These are phyloP conservation scores for Luehdorfia chinensis DNA, from an alignment of 1,140 invertebrate species.

Conservation along the genomic window DNA sequence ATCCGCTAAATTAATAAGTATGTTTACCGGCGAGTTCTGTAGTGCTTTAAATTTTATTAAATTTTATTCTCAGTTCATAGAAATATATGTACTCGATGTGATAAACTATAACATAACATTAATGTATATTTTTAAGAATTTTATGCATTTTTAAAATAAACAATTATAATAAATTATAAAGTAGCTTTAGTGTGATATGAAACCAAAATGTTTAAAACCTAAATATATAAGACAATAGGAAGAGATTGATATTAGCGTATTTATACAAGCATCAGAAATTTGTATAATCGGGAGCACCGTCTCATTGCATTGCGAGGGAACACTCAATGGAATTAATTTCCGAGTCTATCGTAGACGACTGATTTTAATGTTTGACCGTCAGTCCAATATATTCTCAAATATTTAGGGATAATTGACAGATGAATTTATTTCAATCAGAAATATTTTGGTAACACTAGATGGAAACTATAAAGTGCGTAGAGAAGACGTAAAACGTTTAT, in stretches of 20 bases:
- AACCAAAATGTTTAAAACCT: too few relatives aligned
- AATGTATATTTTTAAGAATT: too few relatives aligned
- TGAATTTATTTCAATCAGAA: not conserved
- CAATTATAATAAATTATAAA: too few relatives aligned
- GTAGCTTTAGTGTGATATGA: too few relatives aligned
- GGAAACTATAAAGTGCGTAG: too few relatives aligned
- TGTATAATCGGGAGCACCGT: conserved; percentile 22
- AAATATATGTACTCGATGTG: not conserved
- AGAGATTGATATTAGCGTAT: too few relatives aligned
- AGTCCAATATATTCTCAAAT: conserved; percentile 22
- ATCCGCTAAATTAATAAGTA: conserved; percentile 14
- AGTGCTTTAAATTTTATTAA: not conserved
- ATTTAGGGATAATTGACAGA: conserved; percentile 20
- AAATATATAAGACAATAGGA: too few relatives aligned
- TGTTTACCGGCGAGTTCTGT: conserved; percentile 13
- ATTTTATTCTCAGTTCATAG: conserved; percentile 6
- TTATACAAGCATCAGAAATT: conserved; percentile 4
- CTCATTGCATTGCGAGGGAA: conserved; percentile 42
- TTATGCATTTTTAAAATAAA: too few relatives aligned
- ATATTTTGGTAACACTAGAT: too few relatives aligned
- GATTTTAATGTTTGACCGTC: conserved; percentile 31
- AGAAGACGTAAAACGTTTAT: too few relatives aligned
- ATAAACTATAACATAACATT: too few relatives aligned
- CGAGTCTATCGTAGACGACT: conserved; percentile 43
- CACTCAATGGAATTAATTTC: conserved; percentile 60